Percentiles rank a stretch among this genome's conserved stretches.
Evolutionary conservation across 2,797 vertebrate species (phyloP).

Genomic region (Enteromius fasciolatus): DNA sequence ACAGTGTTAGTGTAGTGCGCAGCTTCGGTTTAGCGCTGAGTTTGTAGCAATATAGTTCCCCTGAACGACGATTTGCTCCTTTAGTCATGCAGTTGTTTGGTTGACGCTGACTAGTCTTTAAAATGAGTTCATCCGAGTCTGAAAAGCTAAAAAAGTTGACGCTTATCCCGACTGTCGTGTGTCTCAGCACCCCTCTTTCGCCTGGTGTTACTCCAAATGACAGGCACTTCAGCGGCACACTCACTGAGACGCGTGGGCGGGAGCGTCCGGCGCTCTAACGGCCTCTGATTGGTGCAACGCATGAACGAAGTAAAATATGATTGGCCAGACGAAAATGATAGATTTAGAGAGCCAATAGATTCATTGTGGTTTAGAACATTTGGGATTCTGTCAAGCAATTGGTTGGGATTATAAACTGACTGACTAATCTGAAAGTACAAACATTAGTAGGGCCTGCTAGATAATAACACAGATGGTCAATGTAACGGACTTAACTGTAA

Average conservation of each 20-base stretch:
- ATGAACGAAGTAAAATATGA: slow-evolving; percentile 25
- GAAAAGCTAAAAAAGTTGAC: slow-evolving; percentile 10
- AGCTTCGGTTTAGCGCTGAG: slow-evolving; percentile 9
- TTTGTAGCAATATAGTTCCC: slow-evolving; percentile 13
- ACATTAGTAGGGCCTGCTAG: slow-evolving; percentile 15
- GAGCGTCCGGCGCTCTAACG: slow-evolving; percentile 30
- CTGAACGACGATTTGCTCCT: slow-evolving; percentile 1
- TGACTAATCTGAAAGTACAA: not conserved
- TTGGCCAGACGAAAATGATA: slow-evolving; percentile 32
- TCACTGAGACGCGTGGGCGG: slow-evolving; percentile 53
- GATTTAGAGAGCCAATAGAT: slow-evolving; percentile 44
- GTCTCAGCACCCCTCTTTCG: slow-evolving; percentile 27
- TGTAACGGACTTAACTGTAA: slow-evolving; percentile 20
- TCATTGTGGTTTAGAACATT: slow-evolving; percentile 41
- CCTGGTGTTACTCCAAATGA: slow-evolving; percentile 42
- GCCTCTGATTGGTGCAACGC: slow-evolving; percentile 60
- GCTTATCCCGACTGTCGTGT: slow-evolving; percentile 26
- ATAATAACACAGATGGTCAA: slow-evolving; percentile 26
- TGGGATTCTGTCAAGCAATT: slow-evolving; percentile 24
- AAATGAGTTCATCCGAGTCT: not conserved
- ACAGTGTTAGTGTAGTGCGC: not conserved
- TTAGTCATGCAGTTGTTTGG: not conserved
- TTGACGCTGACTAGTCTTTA: not conserved
- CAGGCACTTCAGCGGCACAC: slow-evolving; percentile 34
- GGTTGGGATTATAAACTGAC: slow-evolving; percentile 8